phyloP scores from a whole-genome alignment of 2,797 vertebrate species.

The Molossus alvarezi region DNA sequence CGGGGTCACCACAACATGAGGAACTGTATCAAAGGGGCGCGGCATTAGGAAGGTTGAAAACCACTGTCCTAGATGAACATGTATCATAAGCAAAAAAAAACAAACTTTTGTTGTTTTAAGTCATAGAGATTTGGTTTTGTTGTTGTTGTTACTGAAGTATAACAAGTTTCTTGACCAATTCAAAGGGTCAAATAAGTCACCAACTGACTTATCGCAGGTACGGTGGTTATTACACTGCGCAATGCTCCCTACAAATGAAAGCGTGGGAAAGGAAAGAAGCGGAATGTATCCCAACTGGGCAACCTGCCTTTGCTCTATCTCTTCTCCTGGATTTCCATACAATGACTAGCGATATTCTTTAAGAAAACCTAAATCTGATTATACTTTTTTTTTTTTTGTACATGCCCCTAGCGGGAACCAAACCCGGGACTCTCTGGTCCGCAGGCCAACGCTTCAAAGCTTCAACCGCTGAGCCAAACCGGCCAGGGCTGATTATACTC shows the following conservation, averaged over 20 bases:
- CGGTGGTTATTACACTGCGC: neutral
- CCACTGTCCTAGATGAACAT: neutral
- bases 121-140: neutral
- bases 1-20: no score
- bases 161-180: constrained; percentile 5
- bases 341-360: neutral
- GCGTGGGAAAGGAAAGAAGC: neutral
- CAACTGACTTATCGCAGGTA: neutral
- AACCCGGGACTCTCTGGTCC: no score
- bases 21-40: no score
- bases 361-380: neutral
- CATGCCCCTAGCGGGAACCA: no score
- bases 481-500: neutral
- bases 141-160: neutral
- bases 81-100: constrained; percentile 18
- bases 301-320: neutral
- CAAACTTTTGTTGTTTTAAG: constrained; percentile 14
- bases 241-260: constrained; percentile 1
- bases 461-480: no score
- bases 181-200: constrained; percentile 18
- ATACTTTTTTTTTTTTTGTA: neutral
- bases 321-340: neutral
- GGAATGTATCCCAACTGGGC: neutral
- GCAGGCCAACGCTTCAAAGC: no score
- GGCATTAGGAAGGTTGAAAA: no score